A percentile compares a stretch with the other conserved stretches of the same genome.
These are phyloP conservation scores for Onychomys torridus DNA, from an alignment of 2,797 vertebrate genomes.

Conservation along the genomic window DNA sequence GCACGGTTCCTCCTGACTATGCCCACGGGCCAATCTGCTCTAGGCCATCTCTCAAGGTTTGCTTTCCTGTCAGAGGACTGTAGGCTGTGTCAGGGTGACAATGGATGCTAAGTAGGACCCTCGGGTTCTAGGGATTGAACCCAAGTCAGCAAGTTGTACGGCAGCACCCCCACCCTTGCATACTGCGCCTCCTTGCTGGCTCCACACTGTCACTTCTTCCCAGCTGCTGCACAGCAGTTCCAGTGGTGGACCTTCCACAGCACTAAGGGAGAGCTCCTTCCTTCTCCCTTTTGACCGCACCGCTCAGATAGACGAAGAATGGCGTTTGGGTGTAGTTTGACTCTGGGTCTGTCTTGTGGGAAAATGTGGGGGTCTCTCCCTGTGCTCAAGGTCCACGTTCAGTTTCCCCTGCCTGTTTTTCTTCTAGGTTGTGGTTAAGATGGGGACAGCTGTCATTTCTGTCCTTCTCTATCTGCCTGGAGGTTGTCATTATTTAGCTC, in stretches of 20 bases:
- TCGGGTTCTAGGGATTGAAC: no score
- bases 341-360: background rate
- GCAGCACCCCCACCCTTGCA: no score
- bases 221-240: no score
- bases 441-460: no score
- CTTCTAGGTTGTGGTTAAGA: background rate
- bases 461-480: background rate
- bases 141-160: no score
- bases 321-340: background rate
- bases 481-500: background rate
- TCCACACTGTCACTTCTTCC: background rate
- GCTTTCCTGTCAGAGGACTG: no score
- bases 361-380: background rate
- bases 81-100: no score
- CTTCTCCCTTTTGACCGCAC: background rate
- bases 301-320: background rate
- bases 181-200: no score
- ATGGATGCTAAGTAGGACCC: no score
- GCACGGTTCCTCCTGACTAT: no score
- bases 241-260: background rate
- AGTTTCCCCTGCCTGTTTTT: background rate
- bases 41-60: no score
- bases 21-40: no score
- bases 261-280: background rate
- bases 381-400: background rate